Base-by-base conservation (phyloP, 2,888 invertebrate species). In the Plebejus argus region DNA sequence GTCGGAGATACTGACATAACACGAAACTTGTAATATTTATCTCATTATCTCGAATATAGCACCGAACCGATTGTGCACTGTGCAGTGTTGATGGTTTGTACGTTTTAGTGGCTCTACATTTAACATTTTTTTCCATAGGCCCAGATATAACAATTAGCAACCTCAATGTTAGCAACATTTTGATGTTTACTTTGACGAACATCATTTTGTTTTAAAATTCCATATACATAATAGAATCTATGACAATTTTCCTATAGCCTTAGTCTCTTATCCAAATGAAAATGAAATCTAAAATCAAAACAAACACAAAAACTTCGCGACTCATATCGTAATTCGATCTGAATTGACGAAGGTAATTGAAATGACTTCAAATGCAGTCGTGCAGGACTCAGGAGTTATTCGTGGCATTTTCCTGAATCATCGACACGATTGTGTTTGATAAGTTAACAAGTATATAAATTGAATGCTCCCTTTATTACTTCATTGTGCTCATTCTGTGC, bases 401-500 rank as follows among this genome's bases (percentile, higher is more conserved):
- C 8, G 28, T 66, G 66, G 66, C 66, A 33, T 66, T 66, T 66
- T 66, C 28, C 66, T 66, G 66, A 28, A 49, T 49, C 45, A 74
- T 74, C 74, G 74, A 74, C 74, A 53, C 74, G 74, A 49, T 74
- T 49, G 49, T 49, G 49, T 74, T 66, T 74, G 74, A 74, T 74
- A 74, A 74, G 74, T 74, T 49, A 74, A 74, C 74, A 74, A 74
- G 74, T 74, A 74, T 49, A 74, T 74, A 18, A 53, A 74, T 74
- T 53, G 74, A 74, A 23, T 49, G 74, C 53, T 49, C 53, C 74
- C 76, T 80, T 78, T 78, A 81, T 82, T 80, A 80, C 78, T 76
- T 80, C 78, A 79, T 83, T 80, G 79, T 82, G 77, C 58, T 81
- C 78, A 70, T 81, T 81, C 82, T 81, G 81, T 82, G 80, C 82